Conservation (phyloP, 2,888 invertebrate genomes). For the Holacanthella duospinosa region DNA sequence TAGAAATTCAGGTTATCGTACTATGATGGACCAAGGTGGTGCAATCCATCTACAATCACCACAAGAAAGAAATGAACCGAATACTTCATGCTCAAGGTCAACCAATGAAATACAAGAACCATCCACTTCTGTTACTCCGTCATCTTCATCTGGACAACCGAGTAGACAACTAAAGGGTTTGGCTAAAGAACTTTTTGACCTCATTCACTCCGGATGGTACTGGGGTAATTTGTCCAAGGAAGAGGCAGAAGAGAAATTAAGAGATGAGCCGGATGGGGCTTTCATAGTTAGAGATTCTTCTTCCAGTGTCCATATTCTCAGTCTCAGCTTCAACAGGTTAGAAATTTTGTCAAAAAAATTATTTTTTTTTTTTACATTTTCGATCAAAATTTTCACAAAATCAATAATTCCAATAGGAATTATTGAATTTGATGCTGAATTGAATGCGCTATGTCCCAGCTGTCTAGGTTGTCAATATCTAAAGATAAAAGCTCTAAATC, state of each 20-base stretch:
- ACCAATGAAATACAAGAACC: neutral
- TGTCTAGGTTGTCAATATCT: no score
- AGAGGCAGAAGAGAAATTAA: slow-evolving; percentile 59
- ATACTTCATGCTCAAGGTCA: neutral
- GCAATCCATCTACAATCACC: neutral
- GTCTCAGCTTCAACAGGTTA: slow-evolving; percentile 58
- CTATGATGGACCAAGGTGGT: neutral
- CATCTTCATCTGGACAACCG: neutral
- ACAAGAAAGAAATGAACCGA: neutral
- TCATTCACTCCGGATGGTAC: slow-evolving; percentile 56
- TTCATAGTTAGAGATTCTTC: slow-evolving; percentile 70
- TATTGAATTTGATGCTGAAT: no score
- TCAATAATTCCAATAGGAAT: no score
- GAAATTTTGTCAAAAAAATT: neutral
- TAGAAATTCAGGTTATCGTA: neutral
- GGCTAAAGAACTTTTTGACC: slow-evolving; percentile 44
- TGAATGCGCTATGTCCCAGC: no score
- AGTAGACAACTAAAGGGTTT: slow-evolving; percentile 37
- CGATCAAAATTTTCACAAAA: neutral
- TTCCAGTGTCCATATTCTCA: slow-evolving; percentile 57
- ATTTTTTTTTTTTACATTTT: neutral
- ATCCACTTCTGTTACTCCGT: neutral
- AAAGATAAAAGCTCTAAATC: no score
- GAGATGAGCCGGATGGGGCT: slow-evolving; percentile 60
- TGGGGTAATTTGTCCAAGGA: slow-evolving; percentile 66